Base-by-base conservation (phyloP, 2,888 invertebrate species). In the Exocentrus adspersus region DNA sequence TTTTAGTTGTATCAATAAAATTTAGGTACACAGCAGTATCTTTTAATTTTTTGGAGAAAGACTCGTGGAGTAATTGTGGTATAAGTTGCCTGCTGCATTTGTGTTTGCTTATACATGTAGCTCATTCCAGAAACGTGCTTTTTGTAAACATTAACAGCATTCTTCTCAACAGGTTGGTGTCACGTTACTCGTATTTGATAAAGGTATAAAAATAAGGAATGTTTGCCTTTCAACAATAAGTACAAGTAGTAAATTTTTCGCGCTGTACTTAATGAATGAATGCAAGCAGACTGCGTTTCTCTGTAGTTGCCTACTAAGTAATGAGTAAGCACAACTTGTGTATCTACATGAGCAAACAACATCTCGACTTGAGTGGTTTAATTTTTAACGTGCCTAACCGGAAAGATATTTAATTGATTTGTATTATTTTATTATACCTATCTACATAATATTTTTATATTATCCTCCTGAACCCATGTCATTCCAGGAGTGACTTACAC, bases 101-200 rank as follows among this genome's bases (percentile, higher is more conserved):
- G n/a, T n/a, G n/a, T n/a, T n/a, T n/a, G n/a, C n/a, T n/a, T 48
- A 46, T 46, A 60, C 46, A 46, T 12, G 12, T 37, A 12, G 54
- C 16, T 53, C 53, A 46, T 60, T 60, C 7, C 61, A 42, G 50
- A 48, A 61, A 61, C 56, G 61, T 61, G 56, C 61, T 48, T 48
- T 42, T 61, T 50, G 56, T 56, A 54, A 61, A 56, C 61, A 48
- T 61, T 56, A 41, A 53, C 60, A 53, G 46, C 61, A 61, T 61
- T 56, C 48, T 54, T 61, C 61, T 53, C 56, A 61, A 48, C 61
- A 50, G 61, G 61, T 53, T 50, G 61, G 61, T 61, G 61, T 61
- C 61, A 61, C 61, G 61, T 61, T 61, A 56, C 56, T 54, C 54
- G 42, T 56, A 61, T 61, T 61, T 61, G 16, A 30, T 37, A 56